Conservation (phyloP, 2,797 vertebrate genomes). For the Clarias fuscus region DNA sequence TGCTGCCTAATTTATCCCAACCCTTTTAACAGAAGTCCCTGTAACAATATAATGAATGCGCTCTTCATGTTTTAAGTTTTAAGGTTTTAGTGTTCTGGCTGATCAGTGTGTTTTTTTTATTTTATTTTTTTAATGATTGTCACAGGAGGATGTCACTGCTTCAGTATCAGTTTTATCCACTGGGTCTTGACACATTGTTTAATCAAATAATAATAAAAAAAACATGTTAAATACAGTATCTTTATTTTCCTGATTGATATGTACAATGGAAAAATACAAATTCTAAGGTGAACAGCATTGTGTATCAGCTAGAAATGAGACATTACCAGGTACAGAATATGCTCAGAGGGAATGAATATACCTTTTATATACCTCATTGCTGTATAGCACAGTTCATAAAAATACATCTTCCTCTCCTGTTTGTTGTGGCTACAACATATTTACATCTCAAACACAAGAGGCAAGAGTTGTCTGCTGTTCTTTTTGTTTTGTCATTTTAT, state of each 20-base stretch:
- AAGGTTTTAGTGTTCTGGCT: too few relatives aligned
- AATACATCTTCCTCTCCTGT: constrained; percentile 67
- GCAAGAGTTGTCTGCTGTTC: not conserved
- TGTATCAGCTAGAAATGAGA: constrained; percentile 62
- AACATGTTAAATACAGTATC: constrained; percentile 54
- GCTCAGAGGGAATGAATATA: constrained; percentile 69
- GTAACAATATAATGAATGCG: too few relatives aligned
- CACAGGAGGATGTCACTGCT: constrained; percentile 13
- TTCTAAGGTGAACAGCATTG: constrained; percentile 61
- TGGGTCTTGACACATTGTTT: not conserved
- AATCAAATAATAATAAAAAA: constrained; percentile 12
- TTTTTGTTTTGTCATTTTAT: constrained; percentile 28
- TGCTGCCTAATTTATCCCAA: too few relatives aligned
- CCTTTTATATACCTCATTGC: constrained; percentile 52
- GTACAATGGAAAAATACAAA: constrained; percentile 67
- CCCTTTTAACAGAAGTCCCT: too few relatives aligned
- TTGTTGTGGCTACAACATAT: constrained; percentile 63
- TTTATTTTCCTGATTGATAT: constrained; percentile 67
- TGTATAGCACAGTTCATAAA: constrained; percentile 69
- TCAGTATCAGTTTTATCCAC: not conserved
- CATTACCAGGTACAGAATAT: constrained; percentile 61
- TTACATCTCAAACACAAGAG: constrained; percentile 65
- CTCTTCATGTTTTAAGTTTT: too few relatives aligned
- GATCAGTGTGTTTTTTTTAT: not conserved
- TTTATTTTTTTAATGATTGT: constrained; percentile 28